Percentiles rank a stretch among this genome's conserved stretches.
Evolutionary conservation across 2,113 vertebrate genomes (phyloP).

Genomic region (Calonectris borealis): DNA sequence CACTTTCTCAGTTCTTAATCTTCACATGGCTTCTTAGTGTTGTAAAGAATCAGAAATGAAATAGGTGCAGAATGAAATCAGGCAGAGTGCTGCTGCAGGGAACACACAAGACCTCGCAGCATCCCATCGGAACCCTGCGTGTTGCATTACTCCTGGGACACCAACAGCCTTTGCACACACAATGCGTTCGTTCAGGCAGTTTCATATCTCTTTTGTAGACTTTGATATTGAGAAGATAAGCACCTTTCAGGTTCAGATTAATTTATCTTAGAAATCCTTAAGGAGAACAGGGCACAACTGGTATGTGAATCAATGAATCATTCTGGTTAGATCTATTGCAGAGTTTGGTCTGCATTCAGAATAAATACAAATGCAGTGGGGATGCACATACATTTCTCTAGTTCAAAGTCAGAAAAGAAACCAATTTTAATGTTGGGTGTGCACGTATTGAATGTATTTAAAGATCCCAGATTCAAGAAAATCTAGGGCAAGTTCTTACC

Average conservation of each 20-base stretch:
- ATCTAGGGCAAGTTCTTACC: not conserved
- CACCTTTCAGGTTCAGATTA: not conserved
- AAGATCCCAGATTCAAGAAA: not conserved
- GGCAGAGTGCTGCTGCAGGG: not conserved
- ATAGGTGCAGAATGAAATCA: not conserved
- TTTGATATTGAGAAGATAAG: not conserved
- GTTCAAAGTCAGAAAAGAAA: not conserved
- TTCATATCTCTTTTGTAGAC: not conserved
- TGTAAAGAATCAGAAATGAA: not conserved
- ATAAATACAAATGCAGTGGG: not conserved
- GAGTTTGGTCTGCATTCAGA: not conserved
- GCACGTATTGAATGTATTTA: not conserved
- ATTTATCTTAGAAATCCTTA: not conserved
- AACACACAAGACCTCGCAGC: not conserved
- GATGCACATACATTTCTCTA: not conserved
- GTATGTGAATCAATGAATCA: not conserved
- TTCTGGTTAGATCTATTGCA: not conserved
- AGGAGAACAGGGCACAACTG: not conserved
- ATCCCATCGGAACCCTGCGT: fast-evolving
- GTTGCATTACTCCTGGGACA: not conserved
- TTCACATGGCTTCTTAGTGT: not conserved
- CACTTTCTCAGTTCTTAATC: not conserved
- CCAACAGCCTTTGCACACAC: not conserved
- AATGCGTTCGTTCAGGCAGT: not conserved
- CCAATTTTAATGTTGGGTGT: not conserved